A percentile compares a stretch with the other conserved stretches of the same genome.
Conservation (phyloP, 2,113 vertebrate species). For the Empidonax traillii region DNA sequence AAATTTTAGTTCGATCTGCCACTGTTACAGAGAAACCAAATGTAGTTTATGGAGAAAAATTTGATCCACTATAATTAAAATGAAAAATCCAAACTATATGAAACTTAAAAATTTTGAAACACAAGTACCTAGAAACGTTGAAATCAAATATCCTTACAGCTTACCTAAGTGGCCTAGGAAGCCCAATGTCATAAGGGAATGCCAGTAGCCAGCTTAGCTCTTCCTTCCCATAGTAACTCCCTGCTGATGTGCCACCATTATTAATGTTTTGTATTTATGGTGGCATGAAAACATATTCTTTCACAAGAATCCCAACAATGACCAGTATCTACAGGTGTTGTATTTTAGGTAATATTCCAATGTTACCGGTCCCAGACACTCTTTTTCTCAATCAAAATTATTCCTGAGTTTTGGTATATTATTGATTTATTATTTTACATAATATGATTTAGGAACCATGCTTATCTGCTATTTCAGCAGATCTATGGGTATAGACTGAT, state of each 20-base stretch:
- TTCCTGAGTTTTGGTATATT: background rate
- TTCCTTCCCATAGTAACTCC: background rate
- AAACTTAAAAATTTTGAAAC: background rate
- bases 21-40: background rate
- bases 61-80: background rate
- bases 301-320: background rate
- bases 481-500: background rate
- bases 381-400: background rate
- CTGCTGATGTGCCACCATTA: background rate
- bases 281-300: background rate
- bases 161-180: background rate
- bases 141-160: background rate
- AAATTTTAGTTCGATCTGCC: background rate
- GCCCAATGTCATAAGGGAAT: background rate
- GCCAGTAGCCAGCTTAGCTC: background rate
- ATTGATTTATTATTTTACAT: background rate
- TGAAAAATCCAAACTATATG: background rate
- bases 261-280: background rate
- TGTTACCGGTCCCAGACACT: background rate
- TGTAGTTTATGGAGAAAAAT: background rate
- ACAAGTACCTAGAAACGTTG: background rate
- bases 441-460: background rate
- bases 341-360: background rate
- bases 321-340: background rate
- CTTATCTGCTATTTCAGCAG: background rate